A percentile compares a stretch with the other conserved stretches of the same genome.
These are phyloP conservation scores for Augochlorella aurata DNA, from an alignment of 2,888 invertebrate genomes.

Conservation along the genomic window DNA sequence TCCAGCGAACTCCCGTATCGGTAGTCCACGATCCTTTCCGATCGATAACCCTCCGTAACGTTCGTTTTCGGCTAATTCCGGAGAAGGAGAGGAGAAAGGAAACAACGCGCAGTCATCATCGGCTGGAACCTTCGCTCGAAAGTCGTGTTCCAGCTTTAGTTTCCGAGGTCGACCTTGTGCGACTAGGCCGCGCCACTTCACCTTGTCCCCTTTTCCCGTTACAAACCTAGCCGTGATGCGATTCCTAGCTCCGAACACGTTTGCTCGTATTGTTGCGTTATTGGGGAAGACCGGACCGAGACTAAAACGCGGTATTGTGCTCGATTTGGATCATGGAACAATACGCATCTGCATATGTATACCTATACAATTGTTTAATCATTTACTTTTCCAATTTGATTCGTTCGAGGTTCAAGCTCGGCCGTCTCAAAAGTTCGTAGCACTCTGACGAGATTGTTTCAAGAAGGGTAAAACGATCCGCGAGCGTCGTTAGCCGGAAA, in stretches of 20 bases:
- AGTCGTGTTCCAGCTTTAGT: slow-evolving; percentile 32
- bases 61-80: slow-evolving; percentile 10
- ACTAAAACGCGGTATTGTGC: not conserved
- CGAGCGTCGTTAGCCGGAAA: not conserved
- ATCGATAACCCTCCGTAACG: not conserved
- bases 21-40: not conserved
- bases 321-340: not conserved
- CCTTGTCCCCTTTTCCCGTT: slow-evolving; percentile 58
- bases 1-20: not conserved
- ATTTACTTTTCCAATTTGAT: not conserved
- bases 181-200: slow-evolving; percentile 42
- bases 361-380: not conserved
- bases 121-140: slow-evolving; percentile 14
- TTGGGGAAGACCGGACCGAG: not conserved
- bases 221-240: slow-evolving; percentile 19
- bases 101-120: not conserved
- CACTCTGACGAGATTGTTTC: too few species aligned
- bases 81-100: slow-evolving; percentile 17
- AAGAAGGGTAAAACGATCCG: not conserved
- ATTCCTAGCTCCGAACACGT: slow-evolving; percentile 1
- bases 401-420: not conserved
- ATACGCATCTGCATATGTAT: not conserved
- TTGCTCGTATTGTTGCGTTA: not conserved
- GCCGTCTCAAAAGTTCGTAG: too few species aligned
- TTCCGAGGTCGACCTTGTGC: slow-evolving; percentile 45